These are phyloP conservation scores for Montipora cactus DNA, from an alignment of 64 coral and sea anemone genomes.

Conservation along the genomic window DNA sequence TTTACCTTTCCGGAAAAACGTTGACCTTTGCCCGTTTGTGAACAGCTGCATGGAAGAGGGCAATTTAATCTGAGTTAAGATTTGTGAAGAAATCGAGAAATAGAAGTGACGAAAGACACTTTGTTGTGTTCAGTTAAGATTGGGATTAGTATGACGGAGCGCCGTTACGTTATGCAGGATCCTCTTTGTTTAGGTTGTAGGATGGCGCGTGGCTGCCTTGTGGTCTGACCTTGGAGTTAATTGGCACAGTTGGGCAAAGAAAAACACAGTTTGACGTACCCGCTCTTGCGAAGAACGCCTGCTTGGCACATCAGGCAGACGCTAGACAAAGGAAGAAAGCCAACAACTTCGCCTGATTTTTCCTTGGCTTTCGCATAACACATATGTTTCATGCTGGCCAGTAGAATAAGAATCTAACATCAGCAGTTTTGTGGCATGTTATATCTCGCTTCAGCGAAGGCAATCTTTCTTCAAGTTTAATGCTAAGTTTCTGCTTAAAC, in stretches of 20 bases:
- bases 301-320: not conserved
- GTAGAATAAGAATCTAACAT: too few relatives aligned
- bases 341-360: too few relatives aligned
- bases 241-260: not conserved
- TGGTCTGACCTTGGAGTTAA: conserved; percentile 6
- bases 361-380: too few relatives aligned
- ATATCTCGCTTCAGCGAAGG: too few relatives aligned
- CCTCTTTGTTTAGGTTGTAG: too few relatives aligned
- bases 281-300: not conserved
- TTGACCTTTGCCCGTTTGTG: conserved; percentile 40
- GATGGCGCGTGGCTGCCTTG: not conserved
- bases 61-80: conserved; percentile 9
- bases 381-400: too few relatives aligned
- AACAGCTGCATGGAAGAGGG: not conserved
- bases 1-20: not conserved
- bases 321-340: too few relatives aligned
- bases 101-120: not conserved
- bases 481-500: too few relatives aligned
- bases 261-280: not conserved
- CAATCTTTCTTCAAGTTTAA: too few relatives aligned
- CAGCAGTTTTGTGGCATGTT: too few relatives aligned
- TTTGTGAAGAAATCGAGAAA: not conserved
- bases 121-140: not conserved
- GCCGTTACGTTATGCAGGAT: not conserved
- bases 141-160: not conserved